phyloP scores from a whole-genome alignment of 2,888 invertebrate species.

The Dryomyza anilis region DNA sequence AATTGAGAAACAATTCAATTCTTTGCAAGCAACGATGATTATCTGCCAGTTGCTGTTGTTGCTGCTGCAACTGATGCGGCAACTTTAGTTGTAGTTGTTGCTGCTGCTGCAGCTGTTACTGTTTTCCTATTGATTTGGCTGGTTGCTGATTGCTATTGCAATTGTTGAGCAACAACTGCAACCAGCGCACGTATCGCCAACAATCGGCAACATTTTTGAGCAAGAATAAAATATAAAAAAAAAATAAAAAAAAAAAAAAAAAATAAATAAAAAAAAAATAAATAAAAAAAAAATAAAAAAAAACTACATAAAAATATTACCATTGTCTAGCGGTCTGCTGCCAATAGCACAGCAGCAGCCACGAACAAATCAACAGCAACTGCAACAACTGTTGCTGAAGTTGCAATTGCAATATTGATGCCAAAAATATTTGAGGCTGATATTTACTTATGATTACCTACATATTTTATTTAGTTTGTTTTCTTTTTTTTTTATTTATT shows the following conservation, averaged over 20 bases:
- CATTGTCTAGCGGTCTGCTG: background rate
- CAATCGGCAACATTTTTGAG: too few relatives aligned
- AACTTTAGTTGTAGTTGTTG: background rate
- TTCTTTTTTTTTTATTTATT: background rate
- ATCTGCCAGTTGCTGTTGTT: constrained; percentile 2
- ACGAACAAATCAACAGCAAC: constrained; percentile 3
- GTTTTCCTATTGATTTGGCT: background rate
- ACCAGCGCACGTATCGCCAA: too few relatives aligned
- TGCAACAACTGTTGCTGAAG: constrained; percentile 7
- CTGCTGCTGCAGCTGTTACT: background rate
- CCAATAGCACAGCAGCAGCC: background rate
- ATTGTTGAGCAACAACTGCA: constrained; percentile 3
- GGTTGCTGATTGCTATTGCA: background rate
- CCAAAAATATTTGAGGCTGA: constrained; percentile 28
- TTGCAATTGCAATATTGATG: constrained; percentile 23
- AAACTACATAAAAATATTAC: too few relatives aligned
- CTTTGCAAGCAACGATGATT: constrained; percentile 8
- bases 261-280: too few relatives aligned
- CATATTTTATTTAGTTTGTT: constrained; percentile 4
- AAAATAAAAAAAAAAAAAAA: too few relatives aligned
- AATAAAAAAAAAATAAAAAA: too few relatives aligned
- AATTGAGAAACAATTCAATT: constrained; percentile 27
- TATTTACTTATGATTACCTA: constrained; percentile 33
- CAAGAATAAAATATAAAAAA: too few relatives aligned
- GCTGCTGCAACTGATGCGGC: constrained; percentile 1